Conservation (phyloP, 2,888 invertebrate species). For the Latheticus oryzae region DNA sequence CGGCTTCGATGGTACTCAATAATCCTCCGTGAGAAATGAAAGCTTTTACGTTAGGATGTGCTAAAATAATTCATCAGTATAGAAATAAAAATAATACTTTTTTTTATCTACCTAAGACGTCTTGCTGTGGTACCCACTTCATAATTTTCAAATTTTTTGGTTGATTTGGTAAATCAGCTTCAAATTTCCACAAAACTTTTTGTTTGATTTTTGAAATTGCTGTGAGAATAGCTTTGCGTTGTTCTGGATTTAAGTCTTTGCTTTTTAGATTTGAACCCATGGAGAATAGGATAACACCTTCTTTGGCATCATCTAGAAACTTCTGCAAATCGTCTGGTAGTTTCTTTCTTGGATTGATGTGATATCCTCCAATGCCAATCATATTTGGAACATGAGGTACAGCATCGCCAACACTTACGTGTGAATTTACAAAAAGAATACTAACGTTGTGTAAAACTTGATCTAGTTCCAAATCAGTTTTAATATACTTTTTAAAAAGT, state of each 20-base stretch:
- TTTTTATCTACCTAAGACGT: conserved; percentile 48
- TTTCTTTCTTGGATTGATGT: conserved; percentile 56
- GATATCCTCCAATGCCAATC: conserved; percentile 70
- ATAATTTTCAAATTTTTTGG: conserved; percentile 63
- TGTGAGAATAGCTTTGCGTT: conserved; percentile 68
- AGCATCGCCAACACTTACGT: conserved; percentile 67
- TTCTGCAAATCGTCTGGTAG: conserved; percentile 65
- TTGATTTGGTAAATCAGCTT: conserved; percentile 63
- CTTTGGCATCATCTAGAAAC: conserved; percentile 66
- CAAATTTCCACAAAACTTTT: conserved; percentile 78
- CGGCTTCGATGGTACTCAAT: conserved; percentile 65
- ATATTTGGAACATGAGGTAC: conserved; percentile 69
- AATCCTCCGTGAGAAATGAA: conserved; percentile 67
- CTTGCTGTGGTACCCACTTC: conserved; percentile 59
- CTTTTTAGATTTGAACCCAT: conserved; percentile 72
- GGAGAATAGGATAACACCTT: conserved; percentile 71
- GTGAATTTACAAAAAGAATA: conserved; percentile 59
- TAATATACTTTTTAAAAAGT: conserved; percentile 51
- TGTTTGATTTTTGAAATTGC: conserved; percentile 71
- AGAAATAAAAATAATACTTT: no score
- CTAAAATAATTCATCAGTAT: conserved; percentile 52
- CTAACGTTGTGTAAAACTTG: conserved; percentile 53
- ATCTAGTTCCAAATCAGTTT: conserved; percentile 48
- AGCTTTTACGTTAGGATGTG: conserved; percentile 64
- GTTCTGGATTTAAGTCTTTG: conserved; percentile 68